Conservation (phyloP, 2,888 invertebrate genomes). For the Abrostola triplasia region DNA sequence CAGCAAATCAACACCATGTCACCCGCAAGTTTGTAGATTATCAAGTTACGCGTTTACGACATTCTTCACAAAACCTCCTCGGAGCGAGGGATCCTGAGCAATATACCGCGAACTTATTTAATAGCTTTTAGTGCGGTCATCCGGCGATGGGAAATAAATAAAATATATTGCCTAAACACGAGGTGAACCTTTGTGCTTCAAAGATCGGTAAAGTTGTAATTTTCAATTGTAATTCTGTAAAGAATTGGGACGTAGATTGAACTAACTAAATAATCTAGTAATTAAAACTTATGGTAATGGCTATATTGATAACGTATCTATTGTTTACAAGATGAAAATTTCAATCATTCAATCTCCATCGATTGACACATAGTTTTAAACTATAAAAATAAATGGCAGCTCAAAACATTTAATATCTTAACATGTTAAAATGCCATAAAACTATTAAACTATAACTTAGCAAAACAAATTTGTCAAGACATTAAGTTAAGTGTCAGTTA, state of each 20-base stretch:
- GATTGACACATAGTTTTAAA: no score
- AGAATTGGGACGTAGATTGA: no score
- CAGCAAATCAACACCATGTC: conserved; percentile 24
- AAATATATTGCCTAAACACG: not conserved
- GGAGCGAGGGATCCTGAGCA: conserved; percentile 25
- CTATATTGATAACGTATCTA: no score
- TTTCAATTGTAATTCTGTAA: no score
- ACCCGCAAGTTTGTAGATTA: conserved; percentile 51
- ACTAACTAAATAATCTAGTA: no score
- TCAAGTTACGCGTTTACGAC: conserved; percentile 52
- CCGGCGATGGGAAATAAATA: not conserved
- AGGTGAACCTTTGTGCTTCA: no score
- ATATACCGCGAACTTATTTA: conserved; percentile 35
- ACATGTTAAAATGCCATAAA: not conserved
- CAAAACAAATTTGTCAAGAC: conserved; percentile 30
- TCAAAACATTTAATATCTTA: no score
- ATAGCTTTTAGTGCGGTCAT: conserved; percentile 19
- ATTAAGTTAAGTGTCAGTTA: conserved; percentile 36
- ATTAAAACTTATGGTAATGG: no score
- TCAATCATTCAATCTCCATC: no score
- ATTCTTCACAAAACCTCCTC: conserved; percentile 35
- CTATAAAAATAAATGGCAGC: not conserved
- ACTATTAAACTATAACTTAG: conserved; percentile 16
- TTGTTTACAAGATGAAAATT: no score
- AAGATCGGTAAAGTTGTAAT: no score